Percentiles rank a stretch among this genome's conserved stretches.
phyloP scores from a whole-genome alignment of 1,140 invertebrate species.

The Drosophila ananassae region DNA sequence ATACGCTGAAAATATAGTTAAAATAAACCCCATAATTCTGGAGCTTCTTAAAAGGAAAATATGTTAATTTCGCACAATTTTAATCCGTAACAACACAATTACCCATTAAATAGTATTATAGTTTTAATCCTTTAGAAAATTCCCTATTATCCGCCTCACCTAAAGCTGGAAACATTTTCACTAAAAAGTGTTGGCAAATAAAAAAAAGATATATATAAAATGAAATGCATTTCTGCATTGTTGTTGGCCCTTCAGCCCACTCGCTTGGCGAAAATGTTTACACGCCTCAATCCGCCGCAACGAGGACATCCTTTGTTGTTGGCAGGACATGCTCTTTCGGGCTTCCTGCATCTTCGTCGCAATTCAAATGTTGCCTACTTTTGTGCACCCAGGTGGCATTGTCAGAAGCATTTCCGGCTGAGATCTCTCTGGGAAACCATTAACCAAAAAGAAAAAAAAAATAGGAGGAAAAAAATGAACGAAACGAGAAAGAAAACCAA shows the following conservation, averaged over 20 bases:
- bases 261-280: conserved; percentile 48
- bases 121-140: not conserved
- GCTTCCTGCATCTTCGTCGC: conserved; percentile 5
- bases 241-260: conserved; percentile 24
- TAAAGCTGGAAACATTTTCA: conserved; percentile 15
- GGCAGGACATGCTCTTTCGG: conserved; percentile 18
- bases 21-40: too few relatives aligned
- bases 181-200: conserved; percentile 3
- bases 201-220: conserved; percentile 2
- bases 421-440: conserved; percentile 32
- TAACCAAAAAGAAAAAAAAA: conserved; percentile 17
- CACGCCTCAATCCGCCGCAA: conserved; percentile 52
- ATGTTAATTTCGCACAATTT: not conserved
- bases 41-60: not conserved
- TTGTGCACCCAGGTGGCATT: conserved; percentile 34
- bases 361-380: conserved; percentile 8
- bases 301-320: conserved; percentile 60
- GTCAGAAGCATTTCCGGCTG: conserved; percentile 38
- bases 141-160: not conserved
- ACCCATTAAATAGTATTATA: not conserved
- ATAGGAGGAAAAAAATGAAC: not conserved
- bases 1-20: too few relatives aligned
- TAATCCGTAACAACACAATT: not conserved
- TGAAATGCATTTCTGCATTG: conserved; percentile 58
- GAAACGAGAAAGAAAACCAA: not conserved